These are phyloP conservation scores for Rhimphoctona megacephalus DNA, from an alignment of 2,888 invertebrate genomes.

Conservation along the genomic window DNA sequence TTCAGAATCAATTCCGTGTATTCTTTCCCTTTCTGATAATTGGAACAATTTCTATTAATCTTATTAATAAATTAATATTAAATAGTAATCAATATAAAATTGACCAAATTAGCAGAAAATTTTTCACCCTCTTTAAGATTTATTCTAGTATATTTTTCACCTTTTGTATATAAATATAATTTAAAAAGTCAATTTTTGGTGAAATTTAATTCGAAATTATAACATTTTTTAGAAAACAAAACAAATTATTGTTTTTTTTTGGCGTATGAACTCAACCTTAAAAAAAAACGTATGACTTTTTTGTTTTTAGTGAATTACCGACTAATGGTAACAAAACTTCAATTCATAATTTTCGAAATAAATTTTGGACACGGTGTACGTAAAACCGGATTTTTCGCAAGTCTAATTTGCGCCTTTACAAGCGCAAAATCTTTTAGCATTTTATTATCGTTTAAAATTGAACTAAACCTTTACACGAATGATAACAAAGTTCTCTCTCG, in stretches of 20 bases:
- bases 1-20: too few relatives aligned
- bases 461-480: neutral
- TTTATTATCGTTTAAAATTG: neutral
- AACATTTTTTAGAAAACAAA: too few relatives aligned
- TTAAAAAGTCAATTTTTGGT: too few relatives aligned
- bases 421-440: neutral
- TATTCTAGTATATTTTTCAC: too few relatives aligned
- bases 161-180: too few relatives aligned
- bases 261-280: neutral
- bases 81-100: too few relatives aligned
- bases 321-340: neutral
- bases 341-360: neutral
- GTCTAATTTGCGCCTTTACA: neutral
- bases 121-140: too few relatives aligned
- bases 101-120: too few relatives aligned
- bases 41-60: too few relatives aligned
- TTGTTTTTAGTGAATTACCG: neutral
- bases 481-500: constrained; percentile 10
- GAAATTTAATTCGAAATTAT: too few relatives aligned
- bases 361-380: neutral
- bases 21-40: too few relatives aligned
- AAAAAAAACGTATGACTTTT: neutral
- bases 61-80: too few relatives aligned
- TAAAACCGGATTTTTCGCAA: neutral
- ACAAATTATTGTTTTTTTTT: neutral